A percentile compares a stretch with the other conserved stretches of the same genome.
Evolutionary conservation across 2,888 invertebrate genomes (phyloP).

Genomic region (Gerosis bhagava): DNA sequence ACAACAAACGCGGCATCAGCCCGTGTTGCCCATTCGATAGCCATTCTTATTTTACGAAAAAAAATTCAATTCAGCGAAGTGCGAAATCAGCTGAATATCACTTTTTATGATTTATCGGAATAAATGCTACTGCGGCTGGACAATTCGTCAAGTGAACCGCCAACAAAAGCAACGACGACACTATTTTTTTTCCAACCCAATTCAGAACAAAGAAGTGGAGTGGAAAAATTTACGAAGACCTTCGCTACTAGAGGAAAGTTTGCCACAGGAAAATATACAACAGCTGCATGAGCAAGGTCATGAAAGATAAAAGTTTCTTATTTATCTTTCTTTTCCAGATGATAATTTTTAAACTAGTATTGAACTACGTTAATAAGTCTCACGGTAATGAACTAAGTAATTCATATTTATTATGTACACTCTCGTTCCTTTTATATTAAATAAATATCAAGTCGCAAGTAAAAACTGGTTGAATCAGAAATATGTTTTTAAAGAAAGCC

Average conservation of each 20-base stretch:
- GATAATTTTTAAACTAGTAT: too few relatives aligned
- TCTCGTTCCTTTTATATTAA: too few relatives aligned
- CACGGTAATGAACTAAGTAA: too few relatives aligned
- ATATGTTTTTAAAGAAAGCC: constrained; percentile 10
- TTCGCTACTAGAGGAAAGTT: constrained; percentile 15
- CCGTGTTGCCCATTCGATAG: constrained; percentile 17
- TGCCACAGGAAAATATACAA: too few relatives aligned
- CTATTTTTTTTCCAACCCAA: constrained; percentile 17
- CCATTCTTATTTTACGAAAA: constrained; percentile 16
- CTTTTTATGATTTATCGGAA: constrained; percentile 48
- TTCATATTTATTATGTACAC: too few relatives aligned
- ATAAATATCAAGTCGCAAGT: neutral
- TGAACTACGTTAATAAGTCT: too few relatives aligned
- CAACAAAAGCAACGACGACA: constrained; percentile 16
- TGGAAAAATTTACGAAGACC: constrained; percentile 16
- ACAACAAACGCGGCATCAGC: constrained; percentile 8
- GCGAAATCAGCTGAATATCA: constrained; percentile 20
- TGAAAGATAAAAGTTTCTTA: constrained; percentile 11
- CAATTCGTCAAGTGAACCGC: constrained; percentile 19
- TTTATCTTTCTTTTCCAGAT: neutral
- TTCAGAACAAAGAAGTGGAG: constrained; percentile 20
- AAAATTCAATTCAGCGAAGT: constrained; percentile 21
- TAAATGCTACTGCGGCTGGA: constrained; percentile 11
- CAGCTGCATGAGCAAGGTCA: too few relatives aligned
- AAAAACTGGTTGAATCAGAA: neutral